These are phyloP conservation scores for Natrix natrix DNA, from an alignment of 2,797 vertebrate genomes.

Conservation along the genomic window DNA sequence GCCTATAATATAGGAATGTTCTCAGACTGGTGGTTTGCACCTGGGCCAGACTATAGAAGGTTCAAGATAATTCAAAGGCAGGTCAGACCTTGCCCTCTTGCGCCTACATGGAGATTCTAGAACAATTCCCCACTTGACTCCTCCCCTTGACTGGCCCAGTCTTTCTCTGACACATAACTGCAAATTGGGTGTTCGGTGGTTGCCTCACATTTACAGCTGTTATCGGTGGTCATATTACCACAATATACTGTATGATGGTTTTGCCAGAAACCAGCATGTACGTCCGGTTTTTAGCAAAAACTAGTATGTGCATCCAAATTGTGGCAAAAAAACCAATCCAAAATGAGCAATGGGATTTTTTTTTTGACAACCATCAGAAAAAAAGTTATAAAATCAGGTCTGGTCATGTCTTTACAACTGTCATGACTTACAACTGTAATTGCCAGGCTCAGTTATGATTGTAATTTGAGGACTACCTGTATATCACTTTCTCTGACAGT, in stretches of 20 bases:
- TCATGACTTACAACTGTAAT: not conserved
- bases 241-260: not conserved
- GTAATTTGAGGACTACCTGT: not conserved
- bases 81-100: not conserved
- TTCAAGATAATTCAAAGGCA: too few relatives aligned
- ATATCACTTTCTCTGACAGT: not conserved
- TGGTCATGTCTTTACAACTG: not conserved
- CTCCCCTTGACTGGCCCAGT: not conserved
- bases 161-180: not conserved
- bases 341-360: not conserved
- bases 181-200: not conserved
- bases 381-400: not conserved
- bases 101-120: not conserved
- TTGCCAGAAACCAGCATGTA: not conserved
- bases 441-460: not conserved
- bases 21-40: not conserved
- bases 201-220: not conserved
- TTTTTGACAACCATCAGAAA: not conserved
- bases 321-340: not conserved
- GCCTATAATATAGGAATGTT: not conserved
- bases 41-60: not conserved
- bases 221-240: not conserved
- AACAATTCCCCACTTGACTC: not conserved
- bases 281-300: not conserved
- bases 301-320: not conserved